Conservation (phyloP, 2,113 vertebrate genomes). For the Bujurquina vittata region DNA sequence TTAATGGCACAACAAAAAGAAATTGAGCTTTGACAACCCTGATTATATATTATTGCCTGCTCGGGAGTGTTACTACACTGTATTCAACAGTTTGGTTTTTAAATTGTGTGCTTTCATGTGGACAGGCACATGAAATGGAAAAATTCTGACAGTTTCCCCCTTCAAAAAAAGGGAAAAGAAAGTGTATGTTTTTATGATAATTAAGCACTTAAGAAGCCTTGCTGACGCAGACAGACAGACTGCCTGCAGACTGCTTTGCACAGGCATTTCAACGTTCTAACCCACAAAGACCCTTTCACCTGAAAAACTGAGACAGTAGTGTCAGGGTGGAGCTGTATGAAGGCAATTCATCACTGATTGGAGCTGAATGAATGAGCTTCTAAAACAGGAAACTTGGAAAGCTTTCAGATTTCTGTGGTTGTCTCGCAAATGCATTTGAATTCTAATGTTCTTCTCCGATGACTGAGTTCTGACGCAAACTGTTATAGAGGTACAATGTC, state of each 20-base stretch:
- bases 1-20: background rate
- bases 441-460: background rate
- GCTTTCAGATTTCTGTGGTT: background rate
- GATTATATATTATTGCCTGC: background rate
- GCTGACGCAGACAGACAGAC: constrained; percentile 42
- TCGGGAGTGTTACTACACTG: background rate
- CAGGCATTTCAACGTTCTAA: constrained; percentile 32
- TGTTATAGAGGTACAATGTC: background rate
- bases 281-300: constrained; percentile 28
- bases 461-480: background rate
- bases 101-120: constrained; percentile 2
- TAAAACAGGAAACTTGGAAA: background rate
- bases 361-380: background rate
- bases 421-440: background rate
- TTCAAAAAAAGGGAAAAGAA: background rate
- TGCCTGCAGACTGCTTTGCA: constrained; percentile 23
- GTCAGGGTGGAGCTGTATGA: background rate
- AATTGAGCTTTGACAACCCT: background rate
- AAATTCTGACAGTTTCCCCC: background rate
- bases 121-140: background rate
- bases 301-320: constrained; percentile 12
- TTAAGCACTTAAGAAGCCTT: constrained; percentile 45
- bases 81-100: background rate
- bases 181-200: constrained; percentile 44
- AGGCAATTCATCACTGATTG: constrained; percentile 14